Evolutionary conservation across 2,113 vertebrate genomes (phyloP).

Genomic region (Fulmarus glacialis): DNA sequence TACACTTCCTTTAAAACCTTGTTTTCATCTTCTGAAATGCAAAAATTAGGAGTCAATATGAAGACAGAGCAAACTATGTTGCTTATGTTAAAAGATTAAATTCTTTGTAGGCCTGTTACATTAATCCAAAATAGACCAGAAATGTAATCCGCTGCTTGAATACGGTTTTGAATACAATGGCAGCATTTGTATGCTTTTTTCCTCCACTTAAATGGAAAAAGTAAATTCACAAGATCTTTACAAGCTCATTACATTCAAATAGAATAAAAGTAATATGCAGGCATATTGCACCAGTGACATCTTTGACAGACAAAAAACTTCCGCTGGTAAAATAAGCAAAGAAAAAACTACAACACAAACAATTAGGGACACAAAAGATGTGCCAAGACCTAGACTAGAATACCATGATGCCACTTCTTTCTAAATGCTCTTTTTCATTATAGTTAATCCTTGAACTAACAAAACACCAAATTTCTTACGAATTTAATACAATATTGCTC

Average conservation of each 20-base stretch:
- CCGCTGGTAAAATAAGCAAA: not conserved
- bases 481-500: not conserved
- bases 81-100: conserved; percentile 24
- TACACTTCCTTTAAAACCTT: not conserved
- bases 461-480: not conserved
- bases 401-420: not conserved
- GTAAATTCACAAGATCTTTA: not conserved
- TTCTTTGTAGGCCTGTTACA: not conserved
- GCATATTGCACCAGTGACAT: not conserved
- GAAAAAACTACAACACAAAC: not conserved
- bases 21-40: conserved; percentile 49
- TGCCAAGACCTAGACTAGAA: not conserved
- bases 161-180: not conserved
- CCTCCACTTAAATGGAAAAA: not conserved
- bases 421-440: not conserved
- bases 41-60: conserved; percentile 7
- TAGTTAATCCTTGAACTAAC: not conserved
- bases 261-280: not conserved
- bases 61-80: conserved; percentile 15
- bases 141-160: not conserved
- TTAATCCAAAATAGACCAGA: conserved; percentile 24
- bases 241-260: not conserved
- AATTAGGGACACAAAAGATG: not conserved
- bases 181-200: not conserved
- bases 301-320: not conserved